Evolutionary conservation across 2,113 vertebrate species (phyloP), one percentile per base, ranked within the genome.

Genomic region (Pionites leucogaster): DNA sequence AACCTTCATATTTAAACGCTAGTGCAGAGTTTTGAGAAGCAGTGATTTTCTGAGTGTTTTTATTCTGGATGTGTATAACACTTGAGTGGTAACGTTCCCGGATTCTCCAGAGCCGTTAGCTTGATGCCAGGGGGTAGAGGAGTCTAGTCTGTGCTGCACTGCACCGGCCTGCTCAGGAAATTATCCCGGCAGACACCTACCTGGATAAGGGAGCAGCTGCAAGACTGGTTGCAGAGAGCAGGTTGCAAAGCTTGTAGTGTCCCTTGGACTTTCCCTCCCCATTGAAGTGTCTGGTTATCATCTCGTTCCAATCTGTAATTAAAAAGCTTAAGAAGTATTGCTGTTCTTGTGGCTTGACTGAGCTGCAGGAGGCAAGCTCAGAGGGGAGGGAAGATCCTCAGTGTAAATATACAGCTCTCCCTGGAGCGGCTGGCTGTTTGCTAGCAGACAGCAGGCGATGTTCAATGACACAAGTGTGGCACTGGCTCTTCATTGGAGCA

Each of bases 1-100:
- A 95, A 92, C 71, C 69, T 86, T 85, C 46, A 19, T 70, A 71
- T 95, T 88, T 94, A 69, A 88, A 96, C 86, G 86, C 55, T 87
- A 64, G 41, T 3, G 5, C 9, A 10, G 82, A 19, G 25, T 85
- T 65, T 82, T 23, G 75, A 88, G 70, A 84, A 60, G 62, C 76
- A 17, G 41, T 12, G 22, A 28, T 69, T n/a, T 63, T 64, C 42
- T 37, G 33, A 44, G 65, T n/a, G 7, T 24, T 89, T 97, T 93
- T 95, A 27, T 90, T 64, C 42, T 70, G 69, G 18, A 8, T 82
- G 37, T 69, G 17, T 88, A 83, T 95, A 89, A 55, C 65, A 33
- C 59, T 76, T 18, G 13, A 62, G 35, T 10, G 28, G 69, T 57
- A 44, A 72, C 27, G 3, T 63, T 59, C 55, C 68, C 52, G 7